Percentiles rank a stretch among this genome's conserved stretches.
These are phyloP conservation scores for Sylvilagus floridanus DNA, from an alignment of 2,797 vertebrate genomes.

Conservation along the genomic window DNA sequence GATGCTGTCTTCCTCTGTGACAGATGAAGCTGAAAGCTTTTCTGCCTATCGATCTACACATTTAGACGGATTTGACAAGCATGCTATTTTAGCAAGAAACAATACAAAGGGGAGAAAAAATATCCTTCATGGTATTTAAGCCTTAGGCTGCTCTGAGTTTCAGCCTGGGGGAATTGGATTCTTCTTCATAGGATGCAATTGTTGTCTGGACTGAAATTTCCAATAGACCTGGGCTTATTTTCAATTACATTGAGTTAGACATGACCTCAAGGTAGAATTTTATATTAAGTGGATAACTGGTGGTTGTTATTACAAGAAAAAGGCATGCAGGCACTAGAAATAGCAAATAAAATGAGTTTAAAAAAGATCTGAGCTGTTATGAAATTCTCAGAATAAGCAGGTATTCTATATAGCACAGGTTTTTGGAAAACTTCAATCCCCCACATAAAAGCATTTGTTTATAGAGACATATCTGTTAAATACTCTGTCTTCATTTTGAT, in stretches of 20 bases:
- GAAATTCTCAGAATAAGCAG: not conserved
- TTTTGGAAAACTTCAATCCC: not conserved
- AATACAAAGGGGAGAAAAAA: conserved; percentile 71
- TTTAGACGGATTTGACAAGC: conserved; percentile 71
- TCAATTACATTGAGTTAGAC: conserved; percentile 65
- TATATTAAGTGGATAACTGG: conserved; percentile 66
- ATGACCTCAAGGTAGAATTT: conserved; percentile 67
- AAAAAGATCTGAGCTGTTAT: not conserved
- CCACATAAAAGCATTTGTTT: not conserved
- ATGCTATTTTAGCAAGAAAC: conserved; percentile 80
- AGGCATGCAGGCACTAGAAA: not conserved
- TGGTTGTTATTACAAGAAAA: conserved; percentile 66
- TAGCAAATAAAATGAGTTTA: conserved; percentile 59
- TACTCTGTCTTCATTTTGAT: not conserved
- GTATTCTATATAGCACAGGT: not conserved
- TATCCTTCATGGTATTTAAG: conserved; percentile 66
- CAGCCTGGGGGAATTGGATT: conserved; percentile 60
- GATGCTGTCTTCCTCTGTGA: conserved; percentile 35
- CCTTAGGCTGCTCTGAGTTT: conserved; percentile 48
- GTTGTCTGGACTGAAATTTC: conserved; percentile 67
- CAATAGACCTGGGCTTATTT: conserved; percentile 66
- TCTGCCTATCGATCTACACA: conserved; percentile 61
- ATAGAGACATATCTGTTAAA: not conserved
- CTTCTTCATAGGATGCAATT: conserved; percentile 64
- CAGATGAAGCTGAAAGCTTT: conserved; percentile 61